phyloP scores from a whole-genome alignment of 2,797 vertebrate genomes.

The Sebastes miniatus region DNA sequence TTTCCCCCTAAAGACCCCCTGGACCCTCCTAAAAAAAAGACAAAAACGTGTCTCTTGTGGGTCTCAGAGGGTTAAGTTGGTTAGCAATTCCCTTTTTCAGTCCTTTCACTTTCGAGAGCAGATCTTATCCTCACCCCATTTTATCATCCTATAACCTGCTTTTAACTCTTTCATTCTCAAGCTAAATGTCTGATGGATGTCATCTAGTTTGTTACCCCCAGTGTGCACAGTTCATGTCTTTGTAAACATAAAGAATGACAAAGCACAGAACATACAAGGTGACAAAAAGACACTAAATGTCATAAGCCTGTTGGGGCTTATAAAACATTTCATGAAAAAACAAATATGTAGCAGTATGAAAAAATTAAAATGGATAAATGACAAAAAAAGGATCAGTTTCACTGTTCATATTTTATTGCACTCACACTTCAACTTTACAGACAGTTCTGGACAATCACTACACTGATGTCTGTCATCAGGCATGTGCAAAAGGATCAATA shows the following conservation, averaged over 20 bases:
- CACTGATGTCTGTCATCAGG: not conserved
- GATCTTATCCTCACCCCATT: not conserved
- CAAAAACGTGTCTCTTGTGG: no score
- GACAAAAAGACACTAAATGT: not conserved
- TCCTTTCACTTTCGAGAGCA: not conserved
- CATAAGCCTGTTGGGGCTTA: not conserved
- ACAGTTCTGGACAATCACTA: not conserved
- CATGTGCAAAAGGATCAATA: not conserved
- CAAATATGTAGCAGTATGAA: not conserved
- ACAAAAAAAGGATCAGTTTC: not conserved
- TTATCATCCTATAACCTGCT: not conserved
- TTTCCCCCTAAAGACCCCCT: no score
- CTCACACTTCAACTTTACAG: not conserved
- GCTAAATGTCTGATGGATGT: not conserved
- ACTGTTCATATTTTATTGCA: constrained; percentile 14
- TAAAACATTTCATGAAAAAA: not conserved
- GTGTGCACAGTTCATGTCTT: not conserved
- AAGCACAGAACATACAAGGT: not conserved
- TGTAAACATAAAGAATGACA: not conserved
- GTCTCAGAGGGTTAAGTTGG: no score
- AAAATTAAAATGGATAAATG: constrained; percentile 2
- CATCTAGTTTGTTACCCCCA: not conserved
- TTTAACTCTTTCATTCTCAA: not conserved
- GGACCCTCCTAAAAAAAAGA: no score
- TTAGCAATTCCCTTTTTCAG: not conserved